phyloP scores from a whole-genome alignment of 1,140 invertebrate species.

The Mamestra configurata region DNA sequence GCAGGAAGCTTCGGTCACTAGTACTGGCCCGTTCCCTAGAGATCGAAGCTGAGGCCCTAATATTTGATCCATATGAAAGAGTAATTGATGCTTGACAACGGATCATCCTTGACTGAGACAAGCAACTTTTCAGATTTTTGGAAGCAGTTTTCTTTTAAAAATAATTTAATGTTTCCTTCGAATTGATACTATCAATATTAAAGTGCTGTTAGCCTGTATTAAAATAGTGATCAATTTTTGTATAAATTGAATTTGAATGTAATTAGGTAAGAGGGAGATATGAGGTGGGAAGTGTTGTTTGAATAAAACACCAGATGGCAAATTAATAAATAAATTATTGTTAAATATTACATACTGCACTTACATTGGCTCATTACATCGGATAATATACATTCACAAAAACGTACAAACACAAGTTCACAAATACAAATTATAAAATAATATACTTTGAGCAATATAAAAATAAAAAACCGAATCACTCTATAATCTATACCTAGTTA shows the following conservation, averaged over 20 bases:
- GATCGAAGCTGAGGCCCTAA: no score
- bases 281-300: no score
- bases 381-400: slow-evolving; percentile 78
- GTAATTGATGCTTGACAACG: no score
- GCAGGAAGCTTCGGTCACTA: neutral
- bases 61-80: neutral
- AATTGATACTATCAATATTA: no score
- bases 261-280: neutral
- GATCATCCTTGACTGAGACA: no score
- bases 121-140: no score
- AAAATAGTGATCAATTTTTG: no score
- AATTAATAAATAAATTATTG: slow-evolving; percentile 88
- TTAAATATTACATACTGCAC: slow-evolving; percentile 86
- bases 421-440: slow-evolving; percentile 76
- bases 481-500: slow-evolving; percentile 73
- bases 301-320: slow-evolving; percentile 73
- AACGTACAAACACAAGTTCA: slow-evolving; percentile 82
- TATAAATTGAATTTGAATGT: no score
- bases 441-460: slow-evolving; percentile 86
- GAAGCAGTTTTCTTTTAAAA: no score
- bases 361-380: slow-evolving; percentile 83
- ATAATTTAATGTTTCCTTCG: no score
- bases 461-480: slow-evolving; percentile 85
- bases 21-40: neutral
- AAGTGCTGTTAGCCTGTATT: no score